phyloP scores from a whole-genome alignment of 35 echinoderm and acorn worm species.

The Heliocidaris erythrogramma region DNA sequence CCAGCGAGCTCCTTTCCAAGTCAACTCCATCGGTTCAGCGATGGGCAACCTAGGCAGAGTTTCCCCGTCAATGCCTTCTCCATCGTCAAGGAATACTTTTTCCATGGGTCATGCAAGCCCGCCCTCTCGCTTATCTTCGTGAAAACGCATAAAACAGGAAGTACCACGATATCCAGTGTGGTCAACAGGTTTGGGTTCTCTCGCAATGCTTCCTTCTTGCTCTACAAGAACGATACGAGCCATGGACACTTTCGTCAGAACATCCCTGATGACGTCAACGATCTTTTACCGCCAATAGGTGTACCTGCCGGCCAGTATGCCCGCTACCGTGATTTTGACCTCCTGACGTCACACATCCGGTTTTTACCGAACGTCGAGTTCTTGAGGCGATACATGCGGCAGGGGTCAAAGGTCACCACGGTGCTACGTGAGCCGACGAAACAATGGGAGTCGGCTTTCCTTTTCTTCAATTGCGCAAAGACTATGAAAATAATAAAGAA shows the following conservation, averaged over 20 bases:
- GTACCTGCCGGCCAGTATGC: neutral
- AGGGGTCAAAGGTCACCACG: neutral
- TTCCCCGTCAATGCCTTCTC: neutral
- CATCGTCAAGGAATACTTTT: neutral
- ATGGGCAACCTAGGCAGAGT: neutral
- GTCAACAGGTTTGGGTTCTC: neutral
- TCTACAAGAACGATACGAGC: neutral
- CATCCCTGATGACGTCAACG: neutral
- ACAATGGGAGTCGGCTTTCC: conserved; percentile 17
- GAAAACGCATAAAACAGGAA: conserved; percentile 6
- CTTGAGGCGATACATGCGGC: neutral
- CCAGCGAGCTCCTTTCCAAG: neutral
- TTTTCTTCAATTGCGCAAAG: conserved; percentile 20
- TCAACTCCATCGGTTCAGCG: neutral
- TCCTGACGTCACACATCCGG: neutral
- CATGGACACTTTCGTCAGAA: conserved; percentile 13
- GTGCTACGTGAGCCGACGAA: conserved; percentile 9
- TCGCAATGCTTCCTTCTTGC: neutral
- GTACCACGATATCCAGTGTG: neutral
- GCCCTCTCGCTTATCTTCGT: neutral
- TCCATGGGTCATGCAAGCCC: neutral
- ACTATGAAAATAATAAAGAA: neutral
- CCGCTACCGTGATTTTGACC: neutral
- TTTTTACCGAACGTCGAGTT: conserved; percentile 7
- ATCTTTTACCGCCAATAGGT: conserved; percentile 1